phyloP scores from a whole-genome alignment of 2,888 invertebrate genomes.

The Nemapogon koenigi region DNA sequence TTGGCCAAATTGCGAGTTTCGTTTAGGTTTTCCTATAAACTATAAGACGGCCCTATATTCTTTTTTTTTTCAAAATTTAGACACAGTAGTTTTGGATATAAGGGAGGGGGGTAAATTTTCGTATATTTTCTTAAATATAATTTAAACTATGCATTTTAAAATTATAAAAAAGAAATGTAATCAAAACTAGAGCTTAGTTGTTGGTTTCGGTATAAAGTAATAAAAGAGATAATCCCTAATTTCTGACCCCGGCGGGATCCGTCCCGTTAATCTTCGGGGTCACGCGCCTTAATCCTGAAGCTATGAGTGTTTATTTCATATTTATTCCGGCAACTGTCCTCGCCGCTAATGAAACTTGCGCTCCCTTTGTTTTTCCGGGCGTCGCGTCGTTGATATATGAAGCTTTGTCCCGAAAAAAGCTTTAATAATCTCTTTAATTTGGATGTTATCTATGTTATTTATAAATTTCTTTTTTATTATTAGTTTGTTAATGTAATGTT shows the following conservation, averaged over 20 bases:
- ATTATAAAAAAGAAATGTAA: constrained; percentile 4
- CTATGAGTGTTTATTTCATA: constrained; percentile 39
- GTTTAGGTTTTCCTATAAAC: too few relatives aligned
- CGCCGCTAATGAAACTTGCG: constrained; percentile 35
- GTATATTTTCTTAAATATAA: too few relatives aligned
- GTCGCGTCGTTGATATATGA: constrained; percentile 5
- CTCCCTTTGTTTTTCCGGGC: constrained; percentile 25
- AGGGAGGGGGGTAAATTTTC: too few relatives aligned
- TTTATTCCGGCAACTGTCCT: constrained; percentile 29
- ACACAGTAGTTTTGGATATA: too few relatives aligned
- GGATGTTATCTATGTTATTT: constrained; percentile 1
- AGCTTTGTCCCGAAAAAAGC: constrained; percentile 1
- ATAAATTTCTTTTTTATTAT: too few relatives aligned
- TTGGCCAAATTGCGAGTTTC: too few relatives aligned
- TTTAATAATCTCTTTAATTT: constrained; percentile 5
- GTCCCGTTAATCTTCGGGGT: constrained; percentile 12
- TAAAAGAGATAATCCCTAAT: constrained; percentile 11
- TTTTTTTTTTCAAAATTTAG: too few relatives aligned
- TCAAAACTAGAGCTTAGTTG: constrained; percentile 6
- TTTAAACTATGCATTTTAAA: too few relatives aligned
- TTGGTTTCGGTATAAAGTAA: constrained; percentile 9
- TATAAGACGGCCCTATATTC: too few relatives aligned
- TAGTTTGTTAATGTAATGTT: too few relatives aligned
- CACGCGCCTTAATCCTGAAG: constrained; percentile 25
- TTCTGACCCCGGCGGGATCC: constrained; percentile 9